Evolutionary conservation across 2,113 vertebrate species (phyloP), one percentile per base, ranked within the genome.

Genomic region (Bos javanicus): DNA sequence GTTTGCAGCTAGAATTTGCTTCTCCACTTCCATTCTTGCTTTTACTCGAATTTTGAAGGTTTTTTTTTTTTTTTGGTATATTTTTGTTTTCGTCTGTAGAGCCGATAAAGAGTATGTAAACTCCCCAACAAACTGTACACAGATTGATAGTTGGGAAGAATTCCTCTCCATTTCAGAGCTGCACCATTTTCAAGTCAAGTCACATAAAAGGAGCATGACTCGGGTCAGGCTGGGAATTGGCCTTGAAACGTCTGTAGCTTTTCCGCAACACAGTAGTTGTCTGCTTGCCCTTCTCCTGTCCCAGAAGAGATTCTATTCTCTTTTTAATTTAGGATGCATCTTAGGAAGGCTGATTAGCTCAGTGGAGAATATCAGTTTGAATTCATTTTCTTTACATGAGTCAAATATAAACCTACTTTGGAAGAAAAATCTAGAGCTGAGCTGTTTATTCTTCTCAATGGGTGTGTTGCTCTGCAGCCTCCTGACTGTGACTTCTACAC

Each of bases 1-100:
- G 92, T 95, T 96, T 97, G 83, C 95, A 97, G 98, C 95, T 97
- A 98, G 96, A 95, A 91, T 98, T 98, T 97, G 43, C 84, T 98
- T 96, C 94, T 98, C 97, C 54, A 80, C 57, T 97, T 98, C 96
- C n/a, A 92, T 83, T 74, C 62, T 97, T 74, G 71, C 52, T 97
- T 91, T 96, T 85, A 86, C 46, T 97, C 93, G 87, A 95, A 95
- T 92, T 87, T 90, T 57, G 84, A 82, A 94, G 36, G 54, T 8
- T 91, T 74, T 64, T 86, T 80, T 16, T 33, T 43, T 50, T 50
- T 74, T 36, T 59, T 33, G 2, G 0, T n/a, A 13, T 92, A 13
- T 36, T 87, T 97, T 93, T 93, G 43, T 92, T 97, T 95, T 88
- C 50, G 30, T 91, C 56, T 90, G 19, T 78, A 96, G 96, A 54